Evolutionary conservation across 2,888 invertebrate species (phyloP).

Genomic region (Rutpela maculata): DNA sequence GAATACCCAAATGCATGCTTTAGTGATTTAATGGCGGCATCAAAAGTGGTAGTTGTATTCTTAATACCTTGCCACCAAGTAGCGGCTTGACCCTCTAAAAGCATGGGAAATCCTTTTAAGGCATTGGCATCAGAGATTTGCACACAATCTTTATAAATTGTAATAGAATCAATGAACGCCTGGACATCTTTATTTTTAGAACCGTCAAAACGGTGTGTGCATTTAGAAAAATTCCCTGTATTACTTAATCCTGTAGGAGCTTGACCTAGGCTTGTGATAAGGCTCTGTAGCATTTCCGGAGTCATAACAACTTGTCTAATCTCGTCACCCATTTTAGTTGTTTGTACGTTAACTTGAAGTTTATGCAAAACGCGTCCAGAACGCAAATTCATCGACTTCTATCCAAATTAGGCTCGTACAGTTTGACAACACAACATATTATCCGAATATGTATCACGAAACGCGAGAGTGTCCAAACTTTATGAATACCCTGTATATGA

Average conservation of each 20-base stretch:
- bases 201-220: conserved; percentile 11
- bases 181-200: conserved; percentile 29
- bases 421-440: too few species aligned
- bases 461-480: too few species aligned
- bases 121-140: conserved; percentile 45
- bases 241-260: background rate
- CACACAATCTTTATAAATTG: conserved; percentile 50
- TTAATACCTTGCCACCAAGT: conserved; percentile 53
- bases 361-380: too few species aligned
- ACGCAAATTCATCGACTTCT: too few species aligned
- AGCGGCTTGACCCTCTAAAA: conserved; percentile 48
- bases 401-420: too few species aligned
- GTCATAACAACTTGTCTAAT: too few species aligned
- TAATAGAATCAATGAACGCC: conserved; percentile 43
- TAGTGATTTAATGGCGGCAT: conserved; percentile 38
- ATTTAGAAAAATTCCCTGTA: conserved; percentile 8
- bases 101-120: conserved; percentile 48
- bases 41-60: background rate
- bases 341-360: too few species aligned
- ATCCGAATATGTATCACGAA: too few species aligned
- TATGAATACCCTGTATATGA: too few species aligned
- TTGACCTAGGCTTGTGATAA: too few species aligned
- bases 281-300: too few species aligned
- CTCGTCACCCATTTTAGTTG: too few species aligned
- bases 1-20: conserved; percentile 47